Evolutionary conservation across 2,888 invertebrate genomes (phyloP), one percentile per base, ranked within the genome.

Genomic region (Apamea epomidion): DNA sequence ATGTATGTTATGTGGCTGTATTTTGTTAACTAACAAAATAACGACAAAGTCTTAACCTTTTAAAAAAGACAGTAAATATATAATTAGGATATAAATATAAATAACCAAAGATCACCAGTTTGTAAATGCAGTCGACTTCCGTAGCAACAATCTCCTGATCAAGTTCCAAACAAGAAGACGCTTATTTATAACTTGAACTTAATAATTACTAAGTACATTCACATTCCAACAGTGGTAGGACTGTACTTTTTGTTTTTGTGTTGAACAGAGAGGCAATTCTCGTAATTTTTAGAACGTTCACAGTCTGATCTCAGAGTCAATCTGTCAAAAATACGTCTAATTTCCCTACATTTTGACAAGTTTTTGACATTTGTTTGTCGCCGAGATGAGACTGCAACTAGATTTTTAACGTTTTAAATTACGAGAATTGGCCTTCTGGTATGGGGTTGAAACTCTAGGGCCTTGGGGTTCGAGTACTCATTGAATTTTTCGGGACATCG

Each of bases 121-220:
- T 81, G 37, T 18, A 37, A 71, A n/a, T 48, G 37, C 16, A 18
- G 25, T 29, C 18, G 21, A 64, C 8, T 81, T 54, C 45, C 45
- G 45, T n/a, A 37, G 45, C 54, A 64, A 80, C 79, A 81, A 80
- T 80, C 81, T 54, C 81, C 72, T 81, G 32, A 54, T 45, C 54
- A 54, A 64, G 29, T 64, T 25, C 0, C 1, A 25, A 32, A 32
- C 62, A 51, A 51, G 72, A 81, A 54, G 32, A 45, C 8, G 14
- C 25, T 51, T 64, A 64, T 64, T 37, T 37, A 48, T 70, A 70
- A 16, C 70, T 70, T 70, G 25, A 70, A 70, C 70, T 32, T 70
- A 32, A 70, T 32, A 32, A 32, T 14, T 5, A 32, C 14, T 16
- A 51, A 16, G 4, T 32, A 32, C 79, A 48, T 80, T 79, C 67